phyloP scores from a whole-genome alignment of 2,888 invertebrate genomes.

The Apocheima hispidaria region DNA sequence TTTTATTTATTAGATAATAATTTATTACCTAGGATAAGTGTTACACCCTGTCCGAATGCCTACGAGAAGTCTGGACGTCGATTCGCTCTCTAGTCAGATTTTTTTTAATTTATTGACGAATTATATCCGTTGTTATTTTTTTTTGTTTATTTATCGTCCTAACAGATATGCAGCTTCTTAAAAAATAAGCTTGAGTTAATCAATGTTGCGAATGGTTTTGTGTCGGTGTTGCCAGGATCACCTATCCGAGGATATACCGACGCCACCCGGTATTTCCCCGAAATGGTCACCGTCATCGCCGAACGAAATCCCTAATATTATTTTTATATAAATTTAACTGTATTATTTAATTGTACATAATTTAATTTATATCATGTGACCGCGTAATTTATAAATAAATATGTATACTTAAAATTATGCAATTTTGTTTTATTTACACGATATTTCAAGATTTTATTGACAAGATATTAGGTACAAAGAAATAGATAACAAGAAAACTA shows the following conservation, averaged over 20 bases:
- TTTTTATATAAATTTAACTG: constrained; percentile 83
- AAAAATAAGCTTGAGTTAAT: constrained; percentile 76
- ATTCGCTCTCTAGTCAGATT: constrained; percentile 80
- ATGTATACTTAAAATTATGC: constrained; percentile 80
- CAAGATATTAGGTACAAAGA: no score
- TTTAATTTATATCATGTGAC: constrained; percentile 84
- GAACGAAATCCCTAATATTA: constrained; percentile 63
- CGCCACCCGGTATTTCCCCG: constrained; percentile 70
- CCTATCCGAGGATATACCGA: constrained; percentile 56
- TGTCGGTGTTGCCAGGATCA: constrained; percentile 45
- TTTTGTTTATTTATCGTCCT: constrained; percentile 67
- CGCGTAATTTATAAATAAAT: constrained; percentile 85
- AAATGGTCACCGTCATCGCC: constrained; percentile 50
- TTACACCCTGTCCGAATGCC: constrained; percentile 83
- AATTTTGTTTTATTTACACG: constrained; percentile 58
- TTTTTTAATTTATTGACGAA: constrained; percentile 72
- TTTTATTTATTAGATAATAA: constrained; percentile 73
- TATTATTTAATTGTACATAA: constrained; percentile 85
- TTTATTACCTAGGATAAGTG: constrained; percentile 79
- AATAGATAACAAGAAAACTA: no score
- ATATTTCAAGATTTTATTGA: no score
- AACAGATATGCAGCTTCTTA: constrained; percentile 78
- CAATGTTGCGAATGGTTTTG: constrained; percentile 67
- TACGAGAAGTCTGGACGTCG: constrained; percentile 72
- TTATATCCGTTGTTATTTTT: constrained; percentile 67